Evolutionary conservation across 2,113 vertebrate species (phyloP).

Genomic region (Xiphophorus hellerii): DNA sequence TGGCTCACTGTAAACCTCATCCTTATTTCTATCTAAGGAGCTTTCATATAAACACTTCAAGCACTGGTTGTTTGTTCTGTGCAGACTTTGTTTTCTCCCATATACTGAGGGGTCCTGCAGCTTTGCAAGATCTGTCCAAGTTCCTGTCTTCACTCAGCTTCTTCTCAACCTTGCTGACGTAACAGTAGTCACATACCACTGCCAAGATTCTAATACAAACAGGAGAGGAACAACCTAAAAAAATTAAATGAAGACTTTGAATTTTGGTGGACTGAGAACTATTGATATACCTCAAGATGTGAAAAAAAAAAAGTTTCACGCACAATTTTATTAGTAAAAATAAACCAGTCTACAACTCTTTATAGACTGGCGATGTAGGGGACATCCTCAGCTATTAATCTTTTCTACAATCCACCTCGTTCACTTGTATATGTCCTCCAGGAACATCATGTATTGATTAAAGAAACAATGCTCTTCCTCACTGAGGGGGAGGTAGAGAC

Average conservation of each 20-base stretch:
- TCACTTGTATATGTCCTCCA: conserved; percentile 1
- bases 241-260: conserved; percentile 2
- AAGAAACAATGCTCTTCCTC: conserved; percentile 59
- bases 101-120: conserved; percentile 33
- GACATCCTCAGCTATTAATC: conserved; percentile 32
- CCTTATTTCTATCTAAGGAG: conserved; percentile 56
- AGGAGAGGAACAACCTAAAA: background rate
- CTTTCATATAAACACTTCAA: conserved; percentile 42
- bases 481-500: conserved; percentile 22
- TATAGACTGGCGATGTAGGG: conserved; percentile 24
- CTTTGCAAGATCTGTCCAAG: conserved; percentile 45
- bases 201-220: background rate
- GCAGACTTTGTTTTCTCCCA: conserved; percentile 53
- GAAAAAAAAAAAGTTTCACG: background rate
- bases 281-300: no score
- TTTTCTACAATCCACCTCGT: conserved; percentile 24
- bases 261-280: background rate
- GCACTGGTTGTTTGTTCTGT: conserved; percentile 30
- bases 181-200: conserved; percentile 62
- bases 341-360: conserved; percentile 13
- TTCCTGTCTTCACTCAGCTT: conserved; percentile 57
- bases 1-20: conserved; percentile 39
- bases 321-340: conserved; percentile 1
- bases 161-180: conserved; percentile 40
- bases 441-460: conserved; percentile 58